Evolutionary conservation across 2,888 invertebrate genomes (phyloP).

Genomic region (Idaea biselata): DNA sequence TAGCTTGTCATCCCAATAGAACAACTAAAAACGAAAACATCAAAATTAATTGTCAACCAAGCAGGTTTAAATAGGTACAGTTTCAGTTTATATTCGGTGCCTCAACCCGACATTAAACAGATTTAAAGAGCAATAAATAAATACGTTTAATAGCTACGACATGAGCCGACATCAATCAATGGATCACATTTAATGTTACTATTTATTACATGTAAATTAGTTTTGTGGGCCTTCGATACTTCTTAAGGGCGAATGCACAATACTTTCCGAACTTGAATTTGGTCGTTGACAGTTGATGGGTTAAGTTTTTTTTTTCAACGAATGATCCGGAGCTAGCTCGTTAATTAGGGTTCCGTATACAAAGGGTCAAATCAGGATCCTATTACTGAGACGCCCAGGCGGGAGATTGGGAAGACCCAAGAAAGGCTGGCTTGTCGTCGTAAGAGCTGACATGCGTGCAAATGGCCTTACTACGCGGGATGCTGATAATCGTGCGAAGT

Average conservation of each 20-base stretch:
- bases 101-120: slow-evolving; percentile 62
- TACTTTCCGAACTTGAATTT: not conserved
- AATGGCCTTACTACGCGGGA: no score
- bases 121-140: slow-evolving; percentile 79
- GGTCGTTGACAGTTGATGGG: no score
- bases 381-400: no score
- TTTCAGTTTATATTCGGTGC: slow-evolving; percentile 18
- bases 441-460: no score
- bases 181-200: slow-evolving; percentile 61
- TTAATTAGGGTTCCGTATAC: not conserved
- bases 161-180: slow-evolving; percentile 68
- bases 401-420: no score
- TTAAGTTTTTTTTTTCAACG: no score
- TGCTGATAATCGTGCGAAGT: no score
- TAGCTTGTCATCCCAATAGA: not conserved
- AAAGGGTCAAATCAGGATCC: no score
- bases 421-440: no score
- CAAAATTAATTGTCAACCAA: not conserved
- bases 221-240: slow-evolving; percentile 14
- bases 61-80: not conserved
- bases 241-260: not conserved
- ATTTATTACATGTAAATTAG: slow-evolving; percentile 78
- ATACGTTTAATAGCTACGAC: slow-evolving; percentile 63
- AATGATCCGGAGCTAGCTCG: not conserved
- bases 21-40: not conserved